Evolutionary conservation across 2,113 vertebrate species (phyloP), one percentile per base, ranked within the genome.

Genomic region (Zingel zingel): DNA sequence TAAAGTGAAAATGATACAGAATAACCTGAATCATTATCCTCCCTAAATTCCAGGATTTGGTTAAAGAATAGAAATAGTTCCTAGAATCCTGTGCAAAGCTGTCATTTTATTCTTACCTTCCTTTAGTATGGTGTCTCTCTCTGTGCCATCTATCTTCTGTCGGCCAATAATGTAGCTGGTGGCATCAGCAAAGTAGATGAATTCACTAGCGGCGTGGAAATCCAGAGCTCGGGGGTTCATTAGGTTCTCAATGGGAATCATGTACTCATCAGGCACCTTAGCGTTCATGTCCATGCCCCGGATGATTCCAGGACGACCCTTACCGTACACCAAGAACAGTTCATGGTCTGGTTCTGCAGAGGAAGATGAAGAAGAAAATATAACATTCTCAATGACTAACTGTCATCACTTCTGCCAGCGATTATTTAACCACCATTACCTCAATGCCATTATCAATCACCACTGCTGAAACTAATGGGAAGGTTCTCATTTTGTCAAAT

Each of bases 231-330:
- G 92, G 6, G 98, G 98, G 84, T 99, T 99, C 96, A 98, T 98
- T 50, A 99, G 95, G 95, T 99, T 99, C 94, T 99, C 98, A 0
- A 99, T 99, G 86, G 98, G 98, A 82, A 99, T 99, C 96, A 99
- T 99, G 93, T 99, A 98, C 86, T 99, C 98, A 0, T 99, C 98
- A 0, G 97, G 98, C 45, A 98, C 97, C 75, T 96, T 98, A 53
- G 97, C 97, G 0, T 97, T 97, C 96, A 98, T 96, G 89, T 99
- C 98, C 98, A 99, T 99, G 16, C 98, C 98, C 0, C 98, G 95
- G 89, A 99, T 99, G 90, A 99, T 97, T 69, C 98, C 98, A 0
- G 98, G 98, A 0, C 98, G 97, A 9, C 98, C 98, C 62, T 99
- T 98, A 63, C 98, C 98, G 0, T 99, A 99, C 45, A 99, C 96